Evolutionary conservation across 2,888 invertebrate species (phyloP), one percentile per base, ranked within the genome.

Genomic region (Ethmia dodecea): DNA sequence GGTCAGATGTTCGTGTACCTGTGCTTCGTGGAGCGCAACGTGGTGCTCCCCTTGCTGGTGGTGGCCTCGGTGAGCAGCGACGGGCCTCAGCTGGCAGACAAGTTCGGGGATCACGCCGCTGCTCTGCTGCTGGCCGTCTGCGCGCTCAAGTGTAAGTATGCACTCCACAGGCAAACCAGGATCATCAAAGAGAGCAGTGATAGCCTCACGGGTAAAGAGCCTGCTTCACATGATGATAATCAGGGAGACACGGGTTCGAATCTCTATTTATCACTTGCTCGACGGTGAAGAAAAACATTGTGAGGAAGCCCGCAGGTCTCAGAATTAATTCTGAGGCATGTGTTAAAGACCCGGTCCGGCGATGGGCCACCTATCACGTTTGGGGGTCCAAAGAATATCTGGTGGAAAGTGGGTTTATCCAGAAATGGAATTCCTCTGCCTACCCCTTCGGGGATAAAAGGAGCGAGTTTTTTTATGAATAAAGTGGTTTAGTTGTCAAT

Each of bases 21-120:
- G 35, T 93, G 95, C 60, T 95, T 97, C 66, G 69, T 98, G 49
- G 98, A 99, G 70, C 90, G 95, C 34, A 98, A 98, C 74, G 89
- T 98, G 38, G 75, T 99, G 13, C 98, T 96, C 75, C 98, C 99
- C 0, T 89, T 96, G 25, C 89, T 99, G 48, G 95, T 97, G 62
- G 88, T 99, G 26, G 94, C 95, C 37, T 95, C 95, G 13, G 26
- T 26, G 1, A 11, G 11, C 6, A 86, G 96, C 20, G 96, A 96
- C 68, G 93, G 96, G 9, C 91, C 93, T 13, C 84, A 88, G 33
- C 89, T 98, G 28, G 89, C 92, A 0, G 78, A 86, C 26, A 94
- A 94, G 66, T 94, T 93, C 72, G 97, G 97, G 0, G 88, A 92
- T 35, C 88, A 90, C 8, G 58, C 92, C 47, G 97, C 94, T 8